phyloP scores from a whole-genome alignment of 53 echinoderm and acorn worm species.

The Temnopleurus reevesii region DNA sequence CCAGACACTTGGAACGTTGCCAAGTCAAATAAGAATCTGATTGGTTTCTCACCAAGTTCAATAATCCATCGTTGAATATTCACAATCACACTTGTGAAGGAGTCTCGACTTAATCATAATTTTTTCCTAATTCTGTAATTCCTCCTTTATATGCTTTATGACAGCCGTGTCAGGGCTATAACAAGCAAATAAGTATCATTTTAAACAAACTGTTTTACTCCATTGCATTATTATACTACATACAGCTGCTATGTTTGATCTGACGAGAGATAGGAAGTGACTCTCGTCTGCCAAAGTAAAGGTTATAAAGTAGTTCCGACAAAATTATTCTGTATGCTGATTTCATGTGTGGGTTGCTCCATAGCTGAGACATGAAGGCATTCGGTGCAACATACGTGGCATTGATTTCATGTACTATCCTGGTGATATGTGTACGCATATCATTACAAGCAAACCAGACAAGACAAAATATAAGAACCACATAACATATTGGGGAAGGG shows the following conservation, averaged over 20 bases:
- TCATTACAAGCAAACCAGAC: too few species aligned
- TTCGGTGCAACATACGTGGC: neutral
- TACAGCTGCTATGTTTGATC: neutral
- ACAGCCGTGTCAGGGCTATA: neutral
- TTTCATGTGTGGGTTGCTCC: neutral
- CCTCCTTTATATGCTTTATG: neutral
- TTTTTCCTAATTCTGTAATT: neutral
- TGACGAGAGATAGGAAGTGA: neutral
- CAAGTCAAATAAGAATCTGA: neutral
- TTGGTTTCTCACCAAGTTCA: neutral
- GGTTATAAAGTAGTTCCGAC: neutral
- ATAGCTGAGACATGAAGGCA: neutral
- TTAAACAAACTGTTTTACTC: neutral
- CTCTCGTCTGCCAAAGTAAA: neutral
- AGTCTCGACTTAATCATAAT: neutral
- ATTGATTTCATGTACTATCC: neutral
- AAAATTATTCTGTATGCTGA: neutral
- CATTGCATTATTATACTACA: neutral
- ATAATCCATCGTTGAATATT: neutral
- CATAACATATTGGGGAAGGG: too few species aligned
- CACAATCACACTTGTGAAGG: neutral
- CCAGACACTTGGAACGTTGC: neutral
- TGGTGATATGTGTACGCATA: too few species aligned
- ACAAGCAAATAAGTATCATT: neutral
- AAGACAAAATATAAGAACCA: too few species aligned